phyloP scores from a whole-genome alignment of 2,888 invertebrate genomes.

The Suillia variegata region DNA sequence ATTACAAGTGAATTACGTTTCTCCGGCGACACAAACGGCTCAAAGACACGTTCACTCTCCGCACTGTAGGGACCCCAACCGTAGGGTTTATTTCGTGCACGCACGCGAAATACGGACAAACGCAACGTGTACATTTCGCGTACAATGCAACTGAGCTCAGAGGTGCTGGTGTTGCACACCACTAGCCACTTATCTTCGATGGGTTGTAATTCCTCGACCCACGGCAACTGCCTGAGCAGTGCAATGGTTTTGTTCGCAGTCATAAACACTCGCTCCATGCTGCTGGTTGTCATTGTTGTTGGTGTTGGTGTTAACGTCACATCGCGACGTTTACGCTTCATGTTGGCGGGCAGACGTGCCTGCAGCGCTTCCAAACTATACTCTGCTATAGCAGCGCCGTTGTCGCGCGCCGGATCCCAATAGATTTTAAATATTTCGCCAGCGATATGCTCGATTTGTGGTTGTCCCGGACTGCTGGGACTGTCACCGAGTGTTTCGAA shows the following conservation, averaged over 20 bases:
- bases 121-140: slow-evolving; percentile 67
- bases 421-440: slow-evolving; percentile 77
- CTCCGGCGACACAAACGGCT: slow-evolving; percentile 55
- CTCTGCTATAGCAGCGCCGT: slow-evolving; percentile 74
- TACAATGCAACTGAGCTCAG: slow-evolving; percentile 81
- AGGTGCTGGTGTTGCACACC: slow-evolving; percentile 76
- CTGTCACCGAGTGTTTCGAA: slow-evolving; percentile 81
- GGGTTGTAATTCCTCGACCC: slow-evolving; percentile 66
- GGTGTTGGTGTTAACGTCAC: background rate
- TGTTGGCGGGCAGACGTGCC: slow-evolving; percentile 37
- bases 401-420: slow-evolving; percentile 79
- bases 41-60: slow-evolving; percentile 65
- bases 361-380: slow-evolving; percentile 79
- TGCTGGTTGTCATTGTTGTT: too few relatives aligned
- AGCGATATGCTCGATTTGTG: slow-evolving; percentile 74
- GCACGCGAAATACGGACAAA: slow-evolving; percentile 75
- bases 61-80: slow-evolving; percentile 83
- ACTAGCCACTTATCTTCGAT: slow-evolving; percentile 66
- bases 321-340: slow-evolving; percentile 35
- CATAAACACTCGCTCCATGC: background rate
- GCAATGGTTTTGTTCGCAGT: slow-evolving; percentile 30
- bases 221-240: slow-evolving; percentile 56
- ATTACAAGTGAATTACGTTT: slow-evolving; percentile 64
- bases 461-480: slow-evolving; percentile 79
- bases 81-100: slow-evolving; percentile 74